Conservation (phyloP, 2,888 invertebrate species). For the Oscheius sp. region DNA sequence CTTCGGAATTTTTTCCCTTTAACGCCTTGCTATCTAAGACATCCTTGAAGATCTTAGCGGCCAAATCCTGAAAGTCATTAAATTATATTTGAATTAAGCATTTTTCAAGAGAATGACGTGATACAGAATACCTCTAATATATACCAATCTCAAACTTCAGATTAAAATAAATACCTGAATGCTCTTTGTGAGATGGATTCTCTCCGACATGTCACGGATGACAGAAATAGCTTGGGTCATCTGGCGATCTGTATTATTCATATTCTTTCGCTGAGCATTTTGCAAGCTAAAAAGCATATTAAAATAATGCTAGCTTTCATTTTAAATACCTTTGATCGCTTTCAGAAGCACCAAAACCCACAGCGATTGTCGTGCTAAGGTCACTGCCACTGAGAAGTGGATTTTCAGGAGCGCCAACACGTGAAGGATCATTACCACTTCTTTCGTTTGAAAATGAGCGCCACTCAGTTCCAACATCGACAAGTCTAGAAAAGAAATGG, state of each 20-base stretch:
- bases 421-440: conserved; percentile 91
- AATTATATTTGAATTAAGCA: background rate
- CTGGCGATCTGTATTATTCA: conserved; percentile 93
- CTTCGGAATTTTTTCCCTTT: conserved; percentile 59
- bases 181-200: conserved; percentile 93
- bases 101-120: background rate
- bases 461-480: conserved; percentile 99
- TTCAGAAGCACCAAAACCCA: conserved; percentile 67
- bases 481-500: conserved; percentile 74
- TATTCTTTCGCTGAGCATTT: conserved; percentile 67
- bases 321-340: conserved; percentile 55
- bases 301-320: background rate
- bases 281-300: conserved; percentile 56
- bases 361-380: conserved; percentile 91
- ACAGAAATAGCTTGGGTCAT: conserved; percentile 94
- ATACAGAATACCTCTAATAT: too few species aligned
- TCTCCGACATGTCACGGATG: conserved; percentile 96
- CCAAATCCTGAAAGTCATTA: conserved; percentile 79
- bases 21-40: conserved; percentile 69
- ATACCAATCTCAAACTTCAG: too few species aligned
- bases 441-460: conserved; percentile 95
- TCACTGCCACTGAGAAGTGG: conserved; percentile 93
- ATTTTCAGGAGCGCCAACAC: conserved; percentile 99
- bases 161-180: conserved; percentile 77
- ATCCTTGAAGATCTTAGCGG: conserved; percentile 95